Percentiles rank a stretch among this genome's conserved stretches.
Evolutionary conservation across 2,113 vertebrate genomes (phyloP).

Genomic region (Myiozetetes cayanensis): DNA sequence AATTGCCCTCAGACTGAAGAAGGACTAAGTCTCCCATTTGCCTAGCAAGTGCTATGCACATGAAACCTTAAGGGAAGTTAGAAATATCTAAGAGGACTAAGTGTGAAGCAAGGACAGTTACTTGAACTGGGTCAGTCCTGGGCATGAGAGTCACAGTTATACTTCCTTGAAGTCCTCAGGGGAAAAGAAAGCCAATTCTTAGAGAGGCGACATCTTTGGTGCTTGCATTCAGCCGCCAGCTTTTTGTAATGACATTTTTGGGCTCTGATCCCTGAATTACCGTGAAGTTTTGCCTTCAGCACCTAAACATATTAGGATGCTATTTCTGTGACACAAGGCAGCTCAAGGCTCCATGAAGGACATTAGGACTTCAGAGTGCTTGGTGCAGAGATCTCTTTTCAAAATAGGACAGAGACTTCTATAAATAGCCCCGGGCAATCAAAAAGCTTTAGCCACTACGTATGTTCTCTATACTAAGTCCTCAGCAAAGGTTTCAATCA

Average conservation of each 20-base stretch:
- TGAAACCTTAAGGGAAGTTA: not conserved
- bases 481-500: not conserved
- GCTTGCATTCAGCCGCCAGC: not conserved
- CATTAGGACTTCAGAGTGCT: not conserved
- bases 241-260: not conserved
- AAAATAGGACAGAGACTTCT: not conserved
- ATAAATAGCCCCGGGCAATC: not conserved
- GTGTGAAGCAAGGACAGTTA: not conserved
- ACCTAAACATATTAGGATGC: not conserved
- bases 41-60: not conserved
- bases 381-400: not conserved
- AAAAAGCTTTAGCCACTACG: not conserved
- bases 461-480: not conserved
- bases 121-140: not conserved
- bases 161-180: not conserved
- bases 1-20: not conserved
- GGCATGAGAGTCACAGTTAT: not conserved
- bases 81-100: not conserved
- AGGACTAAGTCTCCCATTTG: not conserved
- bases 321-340: not conserved
- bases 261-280: not conserved
- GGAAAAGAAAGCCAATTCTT: not conserved
- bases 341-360: slow-evolving; percentile 13
- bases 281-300: slow-evolving; percentile 24
- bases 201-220: not conserved